Base-by-base conservation (phyloP, 2,797 vertebrate species). In the Borostomias antarcticus region DNA sequence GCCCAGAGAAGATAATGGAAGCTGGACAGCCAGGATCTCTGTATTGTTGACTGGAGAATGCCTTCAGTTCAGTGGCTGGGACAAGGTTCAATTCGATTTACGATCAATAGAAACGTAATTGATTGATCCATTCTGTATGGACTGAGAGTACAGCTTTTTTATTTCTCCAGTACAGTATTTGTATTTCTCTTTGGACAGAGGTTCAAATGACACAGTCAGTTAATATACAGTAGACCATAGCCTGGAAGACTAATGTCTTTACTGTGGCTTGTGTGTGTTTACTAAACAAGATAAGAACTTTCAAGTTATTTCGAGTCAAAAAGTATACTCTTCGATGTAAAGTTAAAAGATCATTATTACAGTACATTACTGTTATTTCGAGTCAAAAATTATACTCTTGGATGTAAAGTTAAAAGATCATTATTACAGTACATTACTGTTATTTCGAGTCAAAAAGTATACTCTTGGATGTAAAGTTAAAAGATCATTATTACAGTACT, bases 231-330 rank as follows among this genome's bases (percentile, higher is more conserved):
- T n/a, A n/a, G n/a, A 53, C 68, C 59, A 54, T 4, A 69, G 6
- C 26, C 29, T 76, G 63, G 76, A 82, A 15, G n/a, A n/a, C n/a
- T n/a, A 8, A 21, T 15, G 33, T 33, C 72, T 70, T 74, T 77
- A 83, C 47, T 82, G 75, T 81, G 85, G 76, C 82, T 26, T 64
- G 68, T 43, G 19, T 71, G 68, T 23, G 5, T 32, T 62, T 66
- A 71, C 64, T 79, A 33, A 11, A 15, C 52, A n/a, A n/a, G n/a
- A n/a, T n/a, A n/a, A n/a, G n/a, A n/a, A n/a, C n/a, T n/a, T n/a
- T n/a, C n/a, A n/a, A n/a, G n/a, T n/a, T n/a, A n/a, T n/a, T n/a
- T n/a, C n/a, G n/a, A n/a, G n/a, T n/a, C n/a, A n/a, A 47, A 17
- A 17, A 47, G 5, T 15, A n/a, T 2, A 47, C 43, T 4, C 21